phyloP scores from a whole-genome alignment of 1,140 invertebrate genomes.

The Pygmarrhopalites habei region DNA sequence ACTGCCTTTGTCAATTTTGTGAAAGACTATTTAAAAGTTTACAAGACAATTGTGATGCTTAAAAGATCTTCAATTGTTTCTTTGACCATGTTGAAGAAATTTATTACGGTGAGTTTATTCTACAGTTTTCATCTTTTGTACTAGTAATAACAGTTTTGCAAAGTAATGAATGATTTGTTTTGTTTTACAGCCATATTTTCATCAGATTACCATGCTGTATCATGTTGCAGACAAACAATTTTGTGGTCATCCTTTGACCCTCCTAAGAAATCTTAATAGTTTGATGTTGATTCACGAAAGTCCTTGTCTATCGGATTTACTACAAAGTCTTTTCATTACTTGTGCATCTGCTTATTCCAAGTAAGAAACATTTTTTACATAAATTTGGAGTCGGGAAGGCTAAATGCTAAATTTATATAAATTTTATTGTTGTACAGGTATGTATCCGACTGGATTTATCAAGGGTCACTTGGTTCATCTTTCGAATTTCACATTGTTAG shows the following conservation, averaged over 20 bases:
- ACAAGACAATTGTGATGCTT: constrained; percentile 30
- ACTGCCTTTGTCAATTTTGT: neutral
- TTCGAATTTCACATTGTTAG: constrained; percentile 33
- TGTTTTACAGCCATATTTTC: constrained; percentile 23
- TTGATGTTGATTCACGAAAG: constrained; percentile 17
- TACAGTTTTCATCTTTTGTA: no score
- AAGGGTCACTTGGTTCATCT: constrained; percentile 18
- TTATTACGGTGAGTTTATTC: constrained; percentile 4
- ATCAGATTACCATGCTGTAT: constrained; percentile 24
- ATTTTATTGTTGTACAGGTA: constrained; percentile 26
- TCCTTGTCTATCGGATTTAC: constrained; percentile 19
- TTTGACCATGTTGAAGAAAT: constrained; percentile 18
- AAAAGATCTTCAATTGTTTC: constrained; percentile 14
- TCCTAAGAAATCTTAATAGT: constrained; percentile 21
- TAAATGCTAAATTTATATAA: neutral
- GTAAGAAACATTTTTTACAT: constrained; percentile 15
- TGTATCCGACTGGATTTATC: constrained; percentile 34
- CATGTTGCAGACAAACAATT: constrained; percentile 9
- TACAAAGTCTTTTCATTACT: constrained; percentile 22
- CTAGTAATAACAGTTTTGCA: neutral
- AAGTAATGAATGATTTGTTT: neutral
- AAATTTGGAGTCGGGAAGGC: neutral
- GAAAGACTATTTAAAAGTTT: constrained; percentile 26
- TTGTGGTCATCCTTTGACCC: neutral
- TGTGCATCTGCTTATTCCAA: constrained; percentile 24